These are phyloP conservation scores for Ageneiosus marmoratus DNA, from an alignment of 2,113 vertebrate species.

Conservation along the genomic window DNA sequence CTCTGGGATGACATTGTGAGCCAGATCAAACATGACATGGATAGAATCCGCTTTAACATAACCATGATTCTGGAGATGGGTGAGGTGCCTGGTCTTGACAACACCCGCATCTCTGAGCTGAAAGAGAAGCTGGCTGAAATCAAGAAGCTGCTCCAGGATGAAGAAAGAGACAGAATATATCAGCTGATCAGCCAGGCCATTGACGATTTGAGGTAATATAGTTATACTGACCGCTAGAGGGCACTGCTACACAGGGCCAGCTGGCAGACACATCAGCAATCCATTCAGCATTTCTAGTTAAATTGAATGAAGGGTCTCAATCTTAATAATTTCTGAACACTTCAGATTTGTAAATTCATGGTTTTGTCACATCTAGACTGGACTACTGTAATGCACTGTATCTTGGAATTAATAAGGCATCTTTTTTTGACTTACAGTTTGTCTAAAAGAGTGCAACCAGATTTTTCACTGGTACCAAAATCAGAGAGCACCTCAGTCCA, in stretches of 20 bases:
- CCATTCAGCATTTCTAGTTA: not conserved
- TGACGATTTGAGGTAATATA: slow-evolving; percentile 73
- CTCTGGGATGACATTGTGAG: slow-evolving; percentile 75
- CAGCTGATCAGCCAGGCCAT: slow-evolving; percentile 69
- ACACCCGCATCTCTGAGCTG: slow-evolving; percentile 69
- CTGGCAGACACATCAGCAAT: not conserved
- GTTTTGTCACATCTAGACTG: no score
- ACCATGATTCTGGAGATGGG: slow-evolving; percentile 66
- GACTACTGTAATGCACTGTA: no score
- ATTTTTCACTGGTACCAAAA: no score
- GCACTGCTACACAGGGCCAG: not conserved
- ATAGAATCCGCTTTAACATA: slow-evolving; percentile 54
- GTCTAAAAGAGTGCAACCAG: no score
- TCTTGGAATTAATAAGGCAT: no score
- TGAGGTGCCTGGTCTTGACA: slow-evolving; percentile 48
- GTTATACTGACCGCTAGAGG: not conserved
- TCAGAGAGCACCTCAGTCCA: no score
- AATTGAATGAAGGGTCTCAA: not conserved
- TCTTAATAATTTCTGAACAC: not conserved
- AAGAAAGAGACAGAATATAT: slow-evolving; percentile 57
- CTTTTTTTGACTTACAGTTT: no score
- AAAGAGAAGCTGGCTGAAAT: slow-evolving; percentile 68
- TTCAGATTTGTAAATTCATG: no score
- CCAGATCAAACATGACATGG: slow-evolving; percentile 67
- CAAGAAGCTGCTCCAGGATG: slow-evolving; percentile 61